Evolutionary conservation across 2,888 invertebrate species (phyloP).

Genomic region (Timema podura): DNA sequence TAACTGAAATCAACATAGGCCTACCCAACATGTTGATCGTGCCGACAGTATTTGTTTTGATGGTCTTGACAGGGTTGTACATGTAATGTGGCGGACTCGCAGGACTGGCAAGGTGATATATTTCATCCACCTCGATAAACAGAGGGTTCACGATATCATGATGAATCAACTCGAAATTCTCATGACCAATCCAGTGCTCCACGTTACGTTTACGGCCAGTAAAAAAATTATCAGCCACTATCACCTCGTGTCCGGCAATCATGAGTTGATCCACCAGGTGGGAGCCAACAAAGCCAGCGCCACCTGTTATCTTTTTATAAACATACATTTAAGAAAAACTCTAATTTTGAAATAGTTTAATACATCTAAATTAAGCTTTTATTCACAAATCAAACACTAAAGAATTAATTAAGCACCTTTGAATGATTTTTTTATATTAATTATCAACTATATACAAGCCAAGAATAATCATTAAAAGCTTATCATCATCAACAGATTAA

Average conservation of each 20-base stretch:
- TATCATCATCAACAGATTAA: no score
- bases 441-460: no score
- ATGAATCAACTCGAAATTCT: conserved; percentile 97
- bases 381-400: no score
- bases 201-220: conserved; percentile 96
- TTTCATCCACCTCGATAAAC: conserved; percentile 95
- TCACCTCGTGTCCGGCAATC: conserved; percentile 93
- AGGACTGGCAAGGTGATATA: conserved; percentile 97
- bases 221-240: conserved; percentile 97
- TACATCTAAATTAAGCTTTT: no score
- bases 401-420: no score
- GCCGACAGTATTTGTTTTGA: conserved; percentile 97
- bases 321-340: no score
- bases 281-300: conserved; percentile 98
- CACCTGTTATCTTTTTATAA: conserved; percentile 75
- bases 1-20: conserved; percentile 31
- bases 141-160: conserved; percentile 98
- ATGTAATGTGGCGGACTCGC: conserved; percentile 99
- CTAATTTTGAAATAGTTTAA: no score
- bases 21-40: conserved; percentile 88
- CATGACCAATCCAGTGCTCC: conserved; percentile 98
- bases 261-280: conserved; percentile 95
- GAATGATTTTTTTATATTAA: no score
- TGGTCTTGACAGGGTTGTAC: conserved; percentile 99
- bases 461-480: no score